Base-by-base conservation (phyloP, 1,140 invertebrate species). In the Melanaphis sacchari region DNA sequence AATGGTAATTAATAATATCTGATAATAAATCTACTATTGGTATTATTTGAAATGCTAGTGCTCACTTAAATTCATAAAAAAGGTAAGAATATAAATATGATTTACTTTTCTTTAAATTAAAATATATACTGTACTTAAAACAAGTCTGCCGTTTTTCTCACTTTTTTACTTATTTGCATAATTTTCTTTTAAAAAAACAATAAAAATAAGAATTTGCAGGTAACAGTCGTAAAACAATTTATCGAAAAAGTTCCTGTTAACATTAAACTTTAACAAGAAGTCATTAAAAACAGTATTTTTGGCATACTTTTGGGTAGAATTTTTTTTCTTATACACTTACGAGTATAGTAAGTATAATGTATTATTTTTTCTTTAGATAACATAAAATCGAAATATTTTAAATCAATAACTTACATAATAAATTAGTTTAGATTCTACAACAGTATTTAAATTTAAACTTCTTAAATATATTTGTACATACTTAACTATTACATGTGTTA, bases 61-160 rank as follows among this genome's bases (percentile, higher is more conserved):
- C 31, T 59, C 54, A 59, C 8, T n/a, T 18, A 66, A 66, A 5
- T 81, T 81, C 21, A 82, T 21, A 26, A 84, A 66, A 40, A 26
- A 40, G 24, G 2, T 26, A 11, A 22, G 24, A 4, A 4, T 76
- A n/a, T 18, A 40, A 7, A 66, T 31, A 90, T 66, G 4, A 31
- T 41, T 46, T 26, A n/a, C n/a, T 38, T 26, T 91, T 91, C 46
- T 91, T 91, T 82, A 6, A 81, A 91, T 91, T 91, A 91, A 91
- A 91, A 36, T 6, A 46, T n/a, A 2, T 76, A 38, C 36, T 22
- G n/a, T 46, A n/a, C n/a, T n/a, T n/a, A 43, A 36, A n/a, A 91
- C 8, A 76, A 91, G 43, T 43, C 26, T 21, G 21, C 18, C 0
- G 11, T 76, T 41, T 22, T 46, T 89, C 22, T 46, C 46, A 8